Evolutionary conservation across 2,888 invertebrate species (phyloP).

Genomic region (Thera britannica): DNA sequence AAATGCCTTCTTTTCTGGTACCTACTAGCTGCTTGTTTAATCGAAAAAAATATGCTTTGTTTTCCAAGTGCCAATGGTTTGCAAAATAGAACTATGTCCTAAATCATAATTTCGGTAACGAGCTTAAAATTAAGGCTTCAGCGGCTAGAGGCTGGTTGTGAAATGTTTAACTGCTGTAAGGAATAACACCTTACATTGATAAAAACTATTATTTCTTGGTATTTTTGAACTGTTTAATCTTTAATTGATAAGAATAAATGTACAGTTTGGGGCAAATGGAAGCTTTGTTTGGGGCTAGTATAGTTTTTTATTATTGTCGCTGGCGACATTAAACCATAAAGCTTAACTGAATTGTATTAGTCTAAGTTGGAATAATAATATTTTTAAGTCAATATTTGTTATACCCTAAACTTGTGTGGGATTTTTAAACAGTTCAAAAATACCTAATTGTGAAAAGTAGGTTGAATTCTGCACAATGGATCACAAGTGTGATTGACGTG

Average conservation of each 20-base stretch:
- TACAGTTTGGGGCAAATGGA: slow-evolving; percentile 24
- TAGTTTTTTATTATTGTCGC: slow-evolving; percentile 29
- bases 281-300: slow-evolving; percentile 19
- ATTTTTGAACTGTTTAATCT: slow-evolving; percentile 50
- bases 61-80: slow-evolving; percentile 56
- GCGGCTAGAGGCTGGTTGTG: slow-evolving; percentile 69
- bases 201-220: slow-evolving; percentile 53
- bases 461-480: slow-evolving; percentile 67
- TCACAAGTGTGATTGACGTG: slow-evolving; percentile 62
- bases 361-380: slow-evolving; percentile 17
- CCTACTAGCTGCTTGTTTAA: too few species aligned
- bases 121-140: slow-evolving; percentile 66
- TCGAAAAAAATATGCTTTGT: background rate
- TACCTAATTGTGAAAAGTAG: slow-evolving; percentile 36
- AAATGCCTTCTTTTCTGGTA: too few species aligned
- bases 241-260: background rate
- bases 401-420: background rate
- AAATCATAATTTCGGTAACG: slow-evolving; percentile 56
- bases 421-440: slow-evolving; percentile 43
- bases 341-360: slow-evolving; percentile 22
- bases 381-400: slow-evolving; percentile 18
- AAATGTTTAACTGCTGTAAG: slow-evolving; percentile 58
- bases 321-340: slow-evolving; percentile 32
- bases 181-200: slow-evolving; percentile 57
- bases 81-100: slow-evolving; percentile 44